Conservation (phyloP, 1,140 invertebrate genomes). For the Drosophila watanabei region DNA sequence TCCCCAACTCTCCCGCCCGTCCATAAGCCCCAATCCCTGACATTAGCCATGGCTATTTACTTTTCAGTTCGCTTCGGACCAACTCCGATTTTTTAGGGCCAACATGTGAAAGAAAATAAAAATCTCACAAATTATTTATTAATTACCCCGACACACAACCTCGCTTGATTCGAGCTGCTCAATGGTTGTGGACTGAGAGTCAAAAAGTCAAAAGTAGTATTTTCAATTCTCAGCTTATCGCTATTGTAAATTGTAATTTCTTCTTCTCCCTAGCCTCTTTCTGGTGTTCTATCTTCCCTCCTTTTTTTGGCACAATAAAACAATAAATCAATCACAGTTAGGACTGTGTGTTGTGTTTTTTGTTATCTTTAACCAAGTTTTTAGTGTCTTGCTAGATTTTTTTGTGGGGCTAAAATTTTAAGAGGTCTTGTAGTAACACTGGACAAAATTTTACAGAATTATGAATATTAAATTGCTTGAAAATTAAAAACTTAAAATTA, state of each 20-base stretch:
- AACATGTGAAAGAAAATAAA: slow-evolving; percentile 70
- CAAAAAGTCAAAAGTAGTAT: slow-evolving; percentile 8
- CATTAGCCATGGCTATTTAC: slow-evolving; percentile 76
- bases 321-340: slow-evolving; percentile 79
- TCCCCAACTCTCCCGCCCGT: neutral
- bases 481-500: neutral
- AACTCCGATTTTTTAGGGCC: slow-evolving; percentile 45
- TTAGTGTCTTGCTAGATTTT: slow-evolving; percentile 74
- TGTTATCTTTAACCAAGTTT: slow-evolving; percentile 71
- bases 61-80: slow-evolving; percentile 29
- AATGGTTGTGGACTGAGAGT: slow-evolving; percentile 12
- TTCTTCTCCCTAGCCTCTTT: slow-evolving; percentile 8
- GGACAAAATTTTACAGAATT: slow-evolving; percentile 1
- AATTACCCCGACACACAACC: slow-evolving; percentile 52
- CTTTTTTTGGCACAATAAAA: slow-evolving; percentile 71
- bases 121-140: slow-evolving; percentile 79
- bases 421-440: slow-evolving; percentile 24
- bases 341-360: slow-evolving; percentile 54
- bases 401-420: slow-evolving; percentile 22
- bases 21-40: slow-evolving; percentile 14
- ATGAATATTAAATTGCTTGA: neutral
- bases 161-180: slow-evolving; percentile 7
- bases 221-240: slow-evolving; percentile 65
- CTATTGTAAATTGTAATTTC: slow-evolving; percentile 58
- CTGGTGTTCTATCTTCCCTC: slow-evolving; percentile 35